These are phyloP conservation scores for Meriones psammophilus DNA, from an alignment of 2,797 vertebrate species.

Conservation along the genomic window DNA sequence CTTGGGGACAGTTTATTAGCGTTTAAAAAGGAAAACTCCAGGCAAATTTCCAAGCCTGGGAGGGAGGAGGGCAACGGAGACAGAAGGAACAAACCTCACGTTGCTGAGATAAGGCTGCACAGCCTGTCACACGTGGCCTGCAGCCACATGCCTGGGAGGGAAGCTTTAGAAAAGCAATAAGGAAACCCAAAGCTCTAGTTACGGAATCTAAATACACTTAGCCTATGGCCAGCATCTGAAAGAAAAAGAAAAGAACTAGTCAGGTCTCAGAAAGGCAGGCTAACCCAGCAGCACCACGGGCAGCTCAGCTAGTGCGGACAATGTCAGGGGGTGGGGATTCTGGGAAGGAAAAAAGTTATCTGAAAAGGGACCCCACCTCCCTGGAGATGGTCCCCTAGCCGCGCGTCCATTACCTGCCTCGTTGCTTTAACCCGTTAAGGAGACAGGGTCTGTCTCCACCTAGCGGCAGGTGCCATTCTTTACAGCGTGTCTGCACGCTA, in stretches of 20 bases:
- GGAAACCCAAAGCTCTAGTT: background rate
- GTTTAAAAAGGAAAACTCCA: background rate
- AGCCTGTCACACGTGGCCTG: background rate
- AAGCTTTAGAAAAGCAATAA: background rate
- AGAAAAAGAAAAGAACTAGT: background rate
- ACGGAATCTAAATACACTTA: background rate
- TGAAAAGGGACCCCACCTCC: background rate
- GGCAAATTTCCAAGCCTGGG: background rate
- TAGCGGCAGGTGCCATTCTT: background rate
- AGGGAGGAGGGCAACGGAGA: background rate
- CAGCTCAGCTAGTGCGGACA: too few relatives aligned
- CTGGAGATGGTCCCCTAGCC: background rate
- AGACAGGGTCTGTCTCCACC: background rate
- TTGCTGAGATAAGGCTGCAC: background rate
- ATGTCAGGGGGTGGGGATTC: background rate
- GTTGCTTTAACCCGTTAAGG: background rate
- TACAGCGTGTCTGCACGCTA: background rate
- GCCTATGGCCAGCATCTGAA: background rate
- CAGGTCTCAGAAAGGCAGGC: background rate
- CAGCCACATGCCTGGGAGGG: background rate
- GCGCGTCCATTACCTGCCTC: too few relatives aligned
- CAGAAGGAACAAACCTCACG: background rate
- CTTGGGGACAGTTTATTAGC: background rate
- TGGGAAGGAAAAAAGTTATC: background rate
- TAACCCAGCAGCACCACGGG: background rate